Evolutionary conservation across 1,140 invertebrate genomes (phyloP).

Genomic region (Scaptomyza graminum): DNA sequence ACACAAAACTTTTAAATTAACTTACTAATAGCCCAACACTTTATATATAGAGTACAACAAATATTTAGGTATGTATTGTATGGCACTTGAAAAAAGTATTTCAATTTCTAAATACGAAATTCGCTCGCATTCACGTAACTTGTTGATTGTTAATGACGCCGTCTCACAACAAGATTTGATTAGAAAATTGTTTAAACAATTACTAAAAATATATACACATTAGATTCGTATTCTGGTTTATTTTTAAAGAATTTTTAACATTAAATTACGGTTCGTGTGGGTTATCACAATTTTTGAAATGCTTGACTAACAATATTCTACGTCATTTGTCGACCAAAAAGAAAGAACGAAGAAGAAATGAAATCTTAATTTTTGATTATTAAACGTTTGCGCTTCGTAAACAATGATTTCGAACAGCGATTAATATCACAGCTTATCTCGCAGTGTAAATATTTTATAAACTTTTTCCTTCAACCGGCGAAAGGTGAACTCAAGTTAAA

Average conservation of each 20-base stretch:
- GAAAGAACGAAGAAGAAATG: not conserved
- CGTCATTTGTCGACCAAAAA: constrained; percentile 32
- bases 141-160: constrained; percentile 33
- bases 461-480: constrained; percentile 1
- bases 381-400: too few species aligned
- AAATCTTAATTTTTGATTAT: not conserved
- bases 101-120: not conserved
- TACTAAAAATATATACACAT: constrained; percentile 10
- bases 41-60: constrained; percentile 2
- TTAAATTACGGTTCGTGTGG: constrained; percentile 32
- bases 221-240: constrained; percentile 13
- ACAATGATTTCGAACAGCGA: not conserved
- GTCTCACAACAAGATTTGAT: constrained; percentile 33
- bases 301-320: constrained; percentile 31
- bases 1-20: constrained; percentile 3
- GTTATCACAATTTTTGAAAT: constrained; percentile 43
- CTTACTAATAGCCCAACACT: not conserved
- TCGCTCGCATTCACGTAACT: constrained; percentile 27
- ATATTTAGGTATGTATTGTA: not conserved
- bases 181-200: constrained; percentile 47
- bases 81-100: constrained; percentile 3
- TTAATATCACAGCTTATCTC: constrained; percentile 18
- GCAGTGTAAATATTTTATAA: constrained; percentile 21
- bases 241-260: constrained; percentile 39
- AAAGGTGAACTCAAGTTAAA: not conserved